Conservation (phyloP, 2,797 vertebrate species). For the Lepus oiostolus region DNA sequence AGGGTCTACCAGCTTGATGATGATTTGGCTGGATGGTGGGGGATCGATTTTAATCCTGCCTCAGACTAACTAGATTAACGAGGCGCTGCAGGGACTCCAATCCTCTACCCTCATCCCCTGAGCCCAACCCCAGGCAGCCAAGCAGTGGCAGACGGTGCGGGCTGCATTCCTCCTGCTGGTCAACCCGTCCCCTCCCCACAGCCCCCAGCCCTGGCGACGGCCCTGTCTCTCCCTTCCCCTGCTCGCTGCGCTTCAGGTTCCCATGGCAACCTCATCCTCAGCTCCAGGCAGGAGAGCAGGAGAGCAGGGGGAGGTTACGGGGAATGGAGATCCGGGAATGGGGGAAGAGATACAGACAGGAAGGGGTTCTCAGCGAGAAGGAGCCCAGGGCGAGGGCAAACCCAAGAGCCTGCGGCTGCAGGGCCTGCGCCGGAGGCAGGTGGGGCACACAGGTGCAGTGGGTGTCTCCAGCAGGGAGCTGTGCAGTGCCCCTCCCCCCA, state of each 20-base stretch:
- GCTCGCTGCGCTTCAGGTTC: conserved; percentile 79
- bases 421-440: too few species aligned
- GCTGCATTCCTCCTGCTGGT: not conserved
- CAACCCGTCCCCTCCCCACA: conserved; percentile 36
- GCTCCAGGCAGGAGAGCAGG: conserved; percentile 80
- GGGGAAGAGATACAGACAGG: conserved; percentile 50
- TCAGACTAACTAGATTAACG: conserved; percentile 71
- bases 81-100: not conserved
- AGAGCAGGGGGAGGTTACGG: conserved; percentile 28
- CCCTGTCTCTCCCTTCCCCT: conserved; percentile 64
- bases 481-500: not conserved
- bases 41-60: conserved; percentile 57
- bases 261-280: conserved; percentile 88
- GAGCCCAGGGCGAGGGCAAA: not conserved
- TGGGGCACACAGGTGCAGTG: not conserved
- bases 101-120: not conserved
- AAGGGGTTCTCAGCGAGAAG: conserved; percentile 17
- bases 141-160: not conserved
- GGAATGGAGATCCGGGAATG: conserved; percentile 49
- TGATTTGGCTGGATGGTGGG: not conserved
- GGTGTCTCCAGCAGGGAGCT: not conserved
- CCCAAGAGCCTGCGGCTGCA: not conserved
- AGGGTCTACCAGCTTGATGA: not conserved
- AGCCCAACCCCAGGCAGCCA: not conserved
- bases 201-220: conserved; percentile 57